These are phyloP conservation scores for Conomelus anceps DNA, from an alignment of 2,888 invertebrate genomes.

Conservation along the genomic window DNA sequence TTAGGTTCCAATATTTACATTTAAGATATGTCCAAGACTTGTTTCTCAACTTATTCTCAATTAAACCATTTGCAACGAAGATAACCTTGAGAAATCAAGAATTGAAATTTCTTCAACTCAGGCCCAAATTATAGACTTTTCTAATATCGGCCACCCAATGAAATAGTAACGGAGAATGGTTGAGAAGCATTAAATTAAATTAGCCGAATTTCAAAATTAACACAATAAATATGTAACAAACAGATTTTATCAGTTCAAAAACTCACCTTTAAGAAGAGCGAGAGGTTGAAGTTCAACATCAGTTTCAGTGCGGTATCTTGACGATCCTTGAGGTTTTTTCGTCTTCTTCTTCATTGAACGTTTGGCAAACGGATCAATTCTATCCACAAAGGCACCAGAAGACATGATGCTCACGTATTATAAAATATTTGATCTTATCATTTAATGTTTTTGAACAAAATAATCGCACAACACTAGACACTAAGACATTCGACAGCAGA, in stretches of 20 bases:
- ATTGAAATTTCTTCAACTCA: too few species aligned
- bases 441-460: neutral
- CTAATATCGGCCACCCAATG: too few species aligned
- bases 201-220: too few species aligned
- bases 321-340: conserved; percentile 98
- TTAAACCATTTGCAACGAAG: too few species aligned
- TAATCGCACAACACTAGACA: neutral
- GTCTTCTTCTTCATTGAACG: conserved; percentile 96
- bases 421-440: conserved; percentile 1
- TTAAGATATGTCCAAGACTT: too few species aligned
- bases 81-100: too few species aligned
- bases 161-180: too few species aligned
- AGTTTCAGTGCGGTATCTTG: conserved; percentile 95
- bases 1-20: too few species aligned
- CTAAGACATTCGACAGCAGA: neutral
- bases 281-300: conserved; percentile 95
- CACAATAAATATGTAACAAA: neutral
- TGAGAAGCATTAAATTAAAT: too few species aligned
- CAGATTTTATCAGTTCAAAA: neutral
- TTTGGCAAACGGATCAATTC: conserved; percentile 99
- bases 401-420: conserved; percentile 27
- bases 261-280: conserved; percentile 91
- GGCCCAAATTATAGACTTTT: too few species aligned
- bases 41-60: too few species aligned
- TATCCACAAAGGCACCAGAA: conserved; percentile 90